Percentiles rank a stretch among this genome's conserved stretches.
Conservation (phyloP, 2,888 invertebrate species). For the Diachrysia chrysitis region DNA sequence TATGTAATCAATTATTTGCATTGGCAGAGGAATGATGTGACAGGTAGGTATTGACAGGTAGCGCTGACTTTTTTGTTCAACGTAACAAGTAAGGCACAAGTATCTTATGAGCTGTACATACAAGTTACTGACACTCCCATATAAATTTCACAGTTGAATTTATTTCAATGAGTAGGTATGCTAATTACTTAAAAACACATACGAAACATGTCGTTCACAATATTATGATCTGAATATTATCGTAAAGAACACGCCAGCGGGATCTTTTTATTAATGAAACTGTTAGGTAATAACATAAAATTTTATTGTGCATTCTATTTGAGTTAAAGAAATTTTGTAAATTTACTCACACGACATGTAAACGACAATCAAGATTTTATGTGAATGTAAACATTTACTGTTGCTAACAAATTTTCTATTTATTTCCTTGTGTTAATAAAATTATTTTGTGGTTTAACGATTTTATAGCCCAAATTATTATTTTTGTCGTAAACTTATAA, state of each 20-base stretch:
- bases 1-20: too few relatives aligned
- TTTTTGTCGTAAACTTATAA: conserved; percentile 25
- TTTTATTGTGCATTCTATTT: conserved; percentile 52
- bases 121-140: neutral
- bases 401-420: conserved; percentile 24
- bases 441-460: conserved; percentile 23
- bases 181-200: conserved; percentile 40
- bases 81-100: neutral
- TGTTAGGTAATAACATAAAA: conserved; percentile 51
- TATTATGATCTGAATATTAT: conserved; percentile 43
- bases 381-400: conserved; percentile 44
- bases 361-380: conserved; percentile 38
- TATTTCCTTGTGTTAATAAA: conserved; percentile 22
- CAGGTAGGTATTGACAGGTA: too few relatives aligned
- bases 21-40: too few relatives aligned
- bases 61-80: neutral
- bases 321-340: conserved; percentile 37
- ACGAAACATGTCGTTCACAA: conserved; percentile 44
- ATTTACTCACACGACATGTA: conserved; percentile 44
- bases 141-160: conserved; percentile 13
- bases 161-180: conserved; percentile 36
- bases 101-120: neutral
- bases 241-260: conserved; percentile 43
- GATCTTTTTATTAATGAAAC: conserved; percentile 49
- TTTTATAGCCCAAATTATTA: conserved; percentile 20